Conservation (phyloP, 2,888 invertebrate species). For the Globia sparganii region DNA sequence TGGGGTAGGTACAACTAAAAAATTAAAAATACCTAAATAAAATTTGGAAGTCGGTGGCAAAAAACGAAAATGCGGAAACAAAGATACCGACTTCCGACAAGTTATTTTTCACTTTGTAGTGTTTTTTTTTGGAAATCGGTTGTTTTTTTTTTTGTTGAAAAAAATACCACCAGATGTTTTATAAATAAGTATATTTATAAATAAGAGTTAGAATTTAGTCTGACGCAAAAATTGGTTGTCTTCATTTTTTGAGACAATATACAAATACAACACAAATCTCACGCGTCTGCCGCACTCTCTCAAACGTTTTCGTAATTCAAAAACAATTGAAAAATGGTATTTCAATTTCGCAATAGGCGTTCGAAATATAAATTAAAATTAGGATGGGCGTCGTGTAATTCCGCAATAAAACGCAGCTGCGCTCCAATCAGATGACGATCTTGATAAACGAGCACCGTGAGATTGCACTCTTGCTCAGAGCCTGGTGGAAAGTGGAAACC, state of each 20-base stretch:
- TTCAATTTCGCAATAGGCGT: constrained; percentile 77
- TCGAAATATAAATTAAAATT: constrained; percentile 87
- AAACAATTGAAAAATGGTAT: constrained; percentile 65
- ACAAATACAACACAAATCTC: background rate
- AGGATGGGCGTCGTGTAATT: constrained; percentile 82
- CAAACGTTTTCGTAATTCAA: background rate
- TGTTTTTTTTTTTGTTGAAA: background rate
- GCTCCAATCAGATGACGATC: constrained; percentile 88
- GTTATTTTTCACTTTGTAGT: background rate
- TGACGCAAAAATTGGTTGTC: background rate
- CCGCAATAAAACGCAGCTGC: constrained; percentile 90
- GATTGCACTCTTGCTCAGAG: constrained; percentile 84
- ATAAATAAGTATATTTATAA: background rate
- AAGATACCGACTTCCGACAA: too few relatives aligned
- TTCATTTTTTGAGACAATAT: background rate
- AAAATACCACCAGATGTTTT: background rate
- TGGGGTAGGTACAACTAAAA: too few relatives aligned
- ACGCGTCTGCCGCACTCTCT: background rate
- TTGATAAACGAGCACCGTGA: constrained; percentile 90
- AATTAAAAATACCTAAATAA: too few relatives aligned
- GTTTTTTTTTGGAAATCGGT: background rate
- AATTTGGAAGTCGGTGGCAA: too few relatives aligned
- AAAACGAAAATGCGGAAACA: too few relatives aligned
- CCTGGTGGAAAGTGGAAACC: constrained; percentile 51
- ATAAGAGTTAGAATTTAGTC: background rate